phyloP scores from a whole-genome alignment of 1,140 invertebrate genomes.

The Drosophila serrata region DNA sequence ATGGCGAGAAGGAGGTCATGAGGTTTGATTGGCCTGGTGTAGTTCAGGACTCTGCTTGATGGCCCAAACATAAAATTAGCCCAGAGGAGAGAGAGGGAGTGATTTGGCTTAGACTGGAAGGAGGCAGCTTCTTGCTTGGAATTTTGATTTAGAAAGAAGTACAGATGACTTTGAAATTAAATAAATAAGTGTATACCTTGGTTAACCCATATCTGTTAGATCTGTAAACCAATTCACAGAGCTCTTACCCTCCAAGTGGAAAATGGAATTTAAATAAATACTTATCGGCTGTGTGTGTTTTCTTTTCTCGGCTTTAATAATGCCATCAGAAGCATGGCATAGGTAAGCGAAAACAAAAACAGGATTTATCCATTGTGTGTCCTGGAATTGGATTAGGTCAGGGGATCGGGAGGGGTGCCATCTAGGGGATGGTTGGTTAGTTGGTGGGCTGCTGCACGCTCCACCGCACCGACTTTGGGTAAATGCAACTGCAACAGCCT shows the following conservation, averaged over 20 bases:
- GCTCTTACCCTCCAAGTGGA: background rate
- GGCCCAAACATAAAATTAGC: conserved; percentile 73
- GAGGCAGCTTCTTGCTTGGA: conserved; percentile 46
- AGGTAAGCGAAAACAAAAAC: conserved; percentile 65
- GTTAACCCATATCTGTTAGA: conserved; percentile 14
- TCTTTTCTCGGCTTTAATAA: conserved; percentile 35
- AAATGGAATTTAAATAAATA: conserved; percentile 39
- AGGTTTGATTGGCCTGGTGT: conserved; percentile 78
- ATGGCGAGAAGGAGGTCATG: conserved; percentile 47
- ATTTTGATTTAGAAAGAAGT: background rate
- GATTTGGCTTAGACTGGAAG: conserved; percentile 2
- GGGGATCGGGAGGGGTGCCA: conserved; percentile 47
- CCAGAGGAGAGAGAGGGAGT: conserved; percentile 11
- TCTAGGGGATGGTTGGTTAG: conserved; percentile 52
- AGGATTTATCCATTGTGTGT: conserved; percentile 78
- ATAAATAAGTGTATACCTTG: background rate
- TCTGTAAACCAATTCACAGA: background rate
- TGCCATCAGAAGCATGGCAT: background rate
- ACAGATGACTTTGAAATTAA: background rate
- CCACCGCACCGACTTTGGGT: conserved; percentile 52
- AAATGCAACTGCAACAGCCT: conserved; percentile 22
- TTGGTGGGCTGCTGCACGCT: conserved; percentile 49
- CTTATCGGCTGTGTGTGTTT: conserved; percentile 29
- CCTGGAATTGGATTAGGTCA: conserved; percentile 74
- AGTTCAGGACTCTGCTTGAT: conserved; percentile 60